Percentiles rank a stretch among this genome's conserved stretches.
Evolutionary conservation across 2,797 vertebrate genomes (phyloP).

Genomic region (Anas georgica): DNA sequence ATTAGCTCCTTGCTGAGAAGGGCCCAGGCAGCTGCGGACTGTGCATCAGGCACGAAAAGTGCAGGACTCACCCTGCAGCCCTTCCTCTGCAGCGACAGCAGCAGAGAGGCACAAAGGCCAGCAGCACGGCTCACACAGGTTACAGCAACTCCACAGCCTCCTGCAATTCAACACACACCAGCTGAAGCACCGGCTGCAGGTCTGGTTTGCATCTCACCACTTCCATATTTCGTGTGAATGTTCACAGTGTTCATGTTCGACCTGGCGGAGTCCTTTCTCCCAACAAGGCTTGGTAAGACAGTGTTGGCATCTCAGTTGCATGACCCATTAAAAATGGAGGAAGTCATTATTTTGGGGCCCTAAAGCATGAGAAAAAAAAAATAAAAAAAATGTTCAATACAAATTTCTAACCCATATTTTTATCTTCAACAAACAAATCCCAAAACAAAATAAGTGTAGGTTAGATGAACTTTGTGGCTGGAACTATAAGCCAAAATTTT

Average conservation of each 20-base stretch:
- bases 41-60: not conserved
- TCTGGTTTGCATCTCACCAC: not conserved
- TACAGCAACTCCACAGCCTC: not conserved
- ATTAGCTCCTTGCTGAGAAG: not conserved
- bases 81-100: fast-evolving
- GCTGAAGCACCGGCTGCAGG: not conserved
- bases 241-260: not conserved
- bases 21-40: not conserved
- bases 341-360: not conserved
- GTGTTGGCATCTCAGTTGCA: not conserved
- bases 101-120: not conserved
- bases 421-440: not conserved
- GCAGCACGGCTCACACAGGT: not conserved
- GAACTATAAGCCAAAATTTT: not conserved
- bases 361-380: not conserved
- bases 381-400: no score
- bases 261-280: not conserved
- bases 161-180: not conserved
- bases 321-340: not conserved
- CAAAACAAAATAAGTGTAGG: not conserved
- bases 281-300: not conserved
- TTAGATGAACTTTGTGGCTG: not conserved
- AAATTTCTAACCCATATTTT: not conserved
- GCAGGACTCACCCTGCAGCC: not conserved
- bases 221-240: not conserved